phyloP scores from a whole-genome alignment of 2,797 vertebrate species.

The Gambusia yucatana region DNA sequence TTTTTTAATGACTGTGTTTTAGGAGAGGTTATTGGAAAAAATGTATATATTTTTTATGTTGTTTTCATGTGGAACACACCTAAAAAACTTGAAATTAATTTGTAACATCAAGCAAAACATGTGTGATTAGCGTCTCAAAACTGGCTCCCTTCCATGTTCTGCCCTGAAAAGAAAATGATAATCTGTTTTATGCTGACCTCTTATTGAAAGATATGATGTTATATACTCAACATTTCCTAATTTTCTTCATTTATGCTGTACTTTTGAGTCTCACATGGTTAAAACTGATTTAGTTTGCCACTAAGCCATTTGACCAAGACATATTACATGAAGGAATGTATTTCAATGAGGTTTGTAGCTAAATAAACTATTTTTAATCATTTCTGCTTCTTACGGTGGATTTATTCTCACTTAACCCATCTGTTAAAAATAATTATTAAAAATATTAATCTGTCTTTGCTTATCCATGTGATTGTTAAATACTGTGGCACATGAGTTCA shows the following conservation, averaged over 20 bases:
- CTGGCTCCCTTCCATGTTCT: background rate
- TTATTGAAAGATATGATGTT: background rate
- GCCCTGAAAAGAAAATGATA: background rate
- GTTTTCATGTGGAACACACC: background rate
- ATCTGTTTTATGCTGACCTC: background rate
- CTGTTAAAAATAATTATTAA: background rate
- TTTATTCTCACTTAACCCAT: background rate
- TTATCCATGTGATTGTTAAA: background rate
- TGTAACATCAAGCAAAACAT: background rate
- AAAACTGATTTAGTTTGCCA: background rate
- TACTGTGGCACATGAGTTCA: background rate
- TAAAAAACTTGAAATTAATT: background rate
- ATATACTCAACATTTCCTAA: background rate
- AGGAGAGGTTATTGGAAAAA: background rate
- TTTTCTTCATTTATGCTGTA: background rate
- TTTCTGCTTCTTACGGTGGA: background rate
- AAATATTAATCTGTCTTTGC: background rate
- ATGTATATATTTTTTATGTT: background rate
- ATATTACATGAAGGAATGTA: background rate
- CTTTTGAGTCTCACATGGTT: background rate
- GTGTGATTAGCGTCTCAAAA: background rate
- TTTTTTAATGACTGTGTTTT: background rate
- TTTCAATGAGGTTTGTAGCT: background rate
- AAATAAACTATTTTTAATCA: background rate
- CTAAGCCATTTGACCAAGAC: background rate